These are phyloP conservation scores for Ischnus inquisitorius DNA, from an alignment of 2,888 invertebrate species.

Conservation along the genomic window DNA sequence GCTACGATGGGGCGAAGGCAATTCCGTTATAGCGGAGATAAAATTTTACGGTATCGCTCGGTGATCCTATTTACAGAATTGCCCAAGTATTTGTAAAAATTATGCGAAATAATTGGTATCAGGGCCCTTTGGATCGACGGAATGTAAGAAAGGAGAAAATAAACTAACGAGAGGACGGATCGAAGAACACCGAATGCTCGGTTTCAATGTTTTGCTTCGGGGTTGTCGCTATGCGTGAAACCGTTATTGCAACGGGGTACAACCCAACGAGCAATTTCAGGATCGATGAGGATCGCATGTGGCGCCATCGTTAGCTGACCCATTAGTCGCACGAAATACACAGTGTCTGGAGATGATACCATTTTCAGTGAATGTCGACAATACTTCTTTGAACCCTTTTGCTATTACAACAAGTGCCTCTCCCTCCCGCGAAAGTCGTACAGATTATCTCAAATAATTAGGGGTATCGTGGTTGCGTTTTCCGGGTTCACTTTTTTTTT, in stretches of 20 bases:
- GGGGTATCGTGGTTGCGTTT: neutral
- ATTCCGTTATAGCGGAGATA: neutral
- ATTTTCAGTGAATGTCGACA: neutral
- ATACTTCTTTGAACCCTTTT: neutral
- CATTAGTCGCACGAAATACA: slow-evolving; percentile 21
- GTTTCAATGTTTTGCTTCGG: neutral
- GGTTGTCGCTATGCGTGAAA: slow-evolving; percentile 20
- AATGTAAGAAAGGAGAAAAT: neutral
- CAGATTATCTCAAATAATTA: neutral
- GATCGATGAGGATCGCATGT: slow-evolving; percentile 22
- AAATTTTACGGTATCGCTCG: neutral
- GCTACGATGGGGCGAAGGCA: neutral
- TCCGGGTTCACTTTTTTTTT: neutral
- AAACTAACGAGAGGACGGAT: neutral
- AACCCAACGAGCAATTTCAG: slow-evolving; percentile 12
- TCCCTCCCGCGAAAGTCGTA: neutral
- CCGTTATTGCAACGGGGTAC: neutral
- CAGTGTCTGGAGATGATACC: slow-evolving; percentile 8
- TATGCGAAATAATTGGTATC: neutral
- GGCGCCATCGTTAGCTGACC: slow-evolving; percentile 23
- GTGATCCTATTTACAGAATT: neutral
- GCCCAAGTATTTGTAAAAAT: neutral
- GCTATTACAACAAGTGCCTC: neutral
- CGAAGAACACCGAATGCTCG: no score
- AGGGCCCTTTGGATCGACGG: neutral